Conservation (phyloP, 2,888 invertebrate genomes). For the Ennomos fuscantarius region DNA sequence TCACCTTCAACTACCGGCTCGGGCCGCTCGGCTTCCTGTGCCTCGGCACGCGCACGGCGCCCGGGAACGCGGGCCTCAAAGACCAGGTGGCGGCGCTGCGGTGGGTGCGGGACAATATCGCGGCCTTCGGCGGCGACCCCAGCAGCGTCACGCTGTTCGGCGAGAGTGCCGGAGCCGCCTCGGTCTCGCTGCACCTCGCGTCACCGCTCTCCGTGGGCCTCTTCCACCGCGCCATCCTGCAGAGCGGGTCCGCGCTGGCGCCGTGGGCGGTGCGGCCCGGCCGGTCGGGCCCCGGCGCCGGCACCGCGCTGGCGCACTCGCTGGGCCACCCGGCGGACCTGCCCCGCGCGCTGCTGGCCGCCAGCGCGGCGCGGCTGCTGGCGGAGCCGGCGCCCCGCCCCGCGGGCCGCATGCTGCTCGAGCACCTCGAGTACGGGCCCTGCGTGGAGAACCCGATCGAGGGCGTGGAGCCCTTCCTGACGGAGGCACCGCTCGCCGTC, state of each 20-base stretch:
- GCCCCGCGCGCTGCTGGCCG: no score
- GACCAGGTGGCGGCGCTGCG: constrained; percentile 72
- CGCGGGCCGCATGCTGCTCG: background rate
- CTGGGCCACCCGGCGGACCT: background rate
- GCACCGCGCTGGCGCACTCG: background rate
- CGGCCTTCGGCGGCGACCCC: constrained; percentile 46
- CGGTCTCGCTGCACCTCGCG: constrained; percentile 32
- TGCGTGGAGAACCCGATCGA: background rate
- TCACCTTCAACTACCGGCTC: constrained; percentile 43
- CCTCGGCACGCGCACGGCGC: constrained; percentile 69
- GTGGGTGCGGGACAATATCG: constrained; percentile 72
- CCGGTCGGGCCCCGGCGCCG: background rate
- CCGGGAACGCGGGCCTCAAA: constrained; percentile 73
- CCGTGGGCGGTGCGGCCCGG: background rate
- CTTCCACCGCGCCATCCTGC: constrained; percentile 67
- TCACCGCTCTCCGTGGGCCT: constrained; percentile 46
- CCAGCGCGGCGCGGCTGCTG: background rate
- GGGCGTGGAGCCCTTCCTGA: background rate
- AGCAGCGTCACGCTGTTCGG: constrained; percentile 73
- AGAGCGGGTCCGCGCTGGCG: constrained; percentile 54
- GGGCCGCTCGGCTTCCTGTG: constrained; percentile 68
- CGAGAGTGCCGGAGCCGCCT: constrained; percentile 72
- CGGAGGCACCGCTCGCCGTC: background rate
- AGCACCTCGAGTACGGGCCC: background rate
- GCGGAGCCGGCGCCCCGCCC: background rate